Base-by-base conservation (phyloP, 1,140 invertebrate genomes). In the Chironomus tepperi region DNA sequence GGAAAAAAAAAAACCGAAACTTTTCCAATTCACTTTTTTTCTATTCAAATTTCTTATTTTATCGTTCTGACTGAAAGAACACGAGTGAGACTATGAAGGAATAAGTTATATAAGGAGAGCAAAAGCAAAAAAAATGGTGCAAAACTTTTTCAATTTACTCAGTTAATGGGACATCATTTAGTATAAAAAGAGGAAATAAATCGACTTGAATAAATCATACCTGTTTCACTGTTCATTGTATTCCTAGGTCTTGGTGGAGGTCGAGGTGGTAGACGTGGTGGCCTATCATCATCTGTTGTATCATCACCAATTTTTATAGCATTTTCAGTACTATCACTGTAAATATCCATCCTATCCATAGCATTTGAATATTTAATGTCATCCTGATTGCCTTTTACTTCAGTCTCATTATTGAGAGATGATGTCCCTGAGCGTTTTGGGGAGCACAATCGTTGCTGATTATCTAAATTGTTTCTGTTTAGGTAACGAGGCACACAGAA, bases 121-220 rank as follows among this genome's bases (percentile, higher is more conserved):
- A n/a, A n/a, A n/a, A n/a, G n/a, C n/a, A n/a, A n/a, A 16, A 70
- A 70, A 70, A 70, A 70, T 70, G 65, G 19, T 16, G 65, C 5
- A 70, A 70, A 70, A 70, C 65, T 70, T 70, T 70, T 70, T 70
- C 65, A 70, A 70, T 70, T 70, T 70, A 21, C 65, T 16, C 65
- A 70, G 65, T 70, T 70, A 70, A 70, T 70, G 65, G 65, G 65
- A 70, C 65, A 70, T 70, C 65, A 70, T 70, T 70, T 70, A 70
- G 65, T 70, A 7, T 18, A 67, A 67, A 18, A 19, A 16, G 16
- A 6, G 24, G 18, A 16, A 70, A 70, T 6, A 70, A 70, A 70
- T 70, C 65, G 65, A 70, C 65, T 21, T 70, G 65, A 70, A 70
- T 70, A 70, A 70, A 70, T 70, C 65, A 70, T 70, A 70, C 65